Evolutionary conservation across 2,797 vertebrate species (phyloP).

Genomic region (Amniataba percoides): DNA sequence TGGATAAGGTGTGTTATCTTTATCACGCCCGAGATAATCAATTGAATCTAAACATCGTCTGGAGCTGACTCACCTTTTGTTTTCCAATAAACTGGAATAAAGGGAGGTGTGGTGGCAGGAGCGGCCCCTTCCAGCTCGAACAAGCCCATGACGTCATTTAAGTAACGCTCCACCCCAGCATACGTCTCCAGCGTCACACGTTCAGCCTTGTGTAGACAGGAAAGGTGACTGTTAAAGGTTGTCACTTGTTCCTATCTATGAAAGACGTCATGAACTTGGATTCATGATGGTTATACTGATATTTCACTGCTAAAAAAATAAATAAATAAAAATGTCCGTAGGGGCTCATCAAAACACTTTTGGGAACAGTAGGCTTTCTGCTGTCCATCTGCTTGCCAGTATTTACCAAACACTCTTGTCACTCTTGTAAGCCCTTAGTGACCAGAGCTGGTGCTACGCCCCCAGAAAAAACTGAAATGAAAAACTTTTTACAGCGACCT

Average conservation of each 20-base stretch:
- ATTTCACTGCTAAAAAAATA: background rate
- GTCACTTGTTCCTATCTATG: background rate
- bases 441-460: background rate
- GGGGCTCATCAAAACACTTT: background rate
- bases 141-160: conserved; percentile 13
- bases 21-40: conserved; percentile 7
- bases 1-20: conserved; percentile 36
- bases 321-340: background rate
- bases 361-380: background rate
- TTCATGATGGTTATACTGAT: background rate
- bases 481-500: background rate
- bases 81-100: conserved; percentile 27
- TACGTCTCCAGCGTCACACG: conserved; percentile 10
- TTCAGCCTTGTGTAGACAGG: background rate
- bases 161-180: conserved; percentile 37
- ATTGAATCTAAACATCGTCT: conserved; percentile 7
- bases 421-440: background rate
- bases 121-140: conserved; percentile 12
- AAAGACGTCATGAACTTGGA: background rate
- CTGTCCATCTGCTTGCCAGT: background rate
- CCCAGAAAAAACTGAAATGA: background rate
- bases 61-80: conserved; percentile 45
- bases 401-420: background rate
- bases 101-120: conserved; percentile 30
- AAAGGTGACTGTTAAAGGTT: background rate